phyloP scores from a whole-genome alignment of 2,888 invertebrate genomes.

The Axea sp. region DNA sequence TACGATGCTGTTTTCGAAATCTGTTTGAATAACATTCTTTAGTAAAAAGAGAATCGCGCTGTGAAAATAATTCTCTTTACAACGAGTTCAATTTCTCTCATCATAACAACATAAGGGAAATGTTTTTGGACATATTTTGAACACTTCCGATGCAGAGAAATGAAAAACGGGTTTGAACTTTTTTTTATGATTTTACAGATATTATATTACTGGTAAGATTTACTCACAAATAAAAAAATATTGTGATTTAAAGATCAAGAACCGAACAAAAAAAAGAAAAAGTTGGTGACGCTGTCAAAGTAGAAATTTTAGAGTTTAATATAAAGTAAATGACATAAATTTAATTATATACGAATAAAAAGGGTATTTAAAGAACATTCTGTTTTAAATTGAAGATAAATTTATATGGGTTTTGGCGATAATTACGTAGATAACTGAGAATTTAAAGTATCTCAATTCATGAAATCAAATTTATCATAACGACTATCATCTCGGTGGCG shows the following conservation, averaged over 20 bases:
- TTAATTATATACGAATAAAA: too few relatives aligned
- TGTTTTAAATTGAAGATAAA: too few relatives aligned
- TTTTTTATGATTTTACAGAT: conserved; percentile 4
- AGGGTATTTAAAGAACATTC: too few relatives aligned
- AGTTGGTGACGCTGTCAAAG: too few relatives aligned
- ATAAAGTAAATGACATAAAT: too few relatives aligned
- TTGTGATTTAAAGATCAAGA: conserved; percentile 1
- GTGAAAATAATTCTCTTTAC: conserved; percentile 48
- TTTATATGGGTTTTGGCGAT: too few relatives aligned
- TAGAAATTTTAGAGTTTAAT: too few relatives aligned
- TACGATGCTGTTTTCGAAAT: conserved; percentile 48
- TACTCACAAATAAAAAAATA: not conserved
- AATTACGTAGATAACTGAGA: too few relatives aligned
- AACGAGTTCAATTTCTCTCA: conserved; percentile 41
- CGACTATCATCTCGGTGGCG: too few relatives aligned
- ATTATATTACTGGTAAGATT: too few relatives aligned
- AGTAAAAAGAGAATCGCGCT: conserved; percentile 33
- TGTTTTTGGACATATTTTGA: not conserved
- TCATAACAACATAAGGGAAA: conserved; percentile 25
- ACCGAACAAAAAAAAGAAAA: not conserved
- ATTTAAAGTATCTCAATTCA: too few relatives aligned
- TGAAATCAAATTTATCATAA: too few relatives aligned
- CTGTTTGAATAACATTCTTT: conserved; percentile 36
- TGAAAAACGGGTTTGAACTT: not conserved
- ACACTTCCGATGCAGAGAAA: not conserved